Evolutionary conservation across 2,888 invertebrate genomes (phyloP).

Genomic region (Plemyria rubiginata): DNA sequence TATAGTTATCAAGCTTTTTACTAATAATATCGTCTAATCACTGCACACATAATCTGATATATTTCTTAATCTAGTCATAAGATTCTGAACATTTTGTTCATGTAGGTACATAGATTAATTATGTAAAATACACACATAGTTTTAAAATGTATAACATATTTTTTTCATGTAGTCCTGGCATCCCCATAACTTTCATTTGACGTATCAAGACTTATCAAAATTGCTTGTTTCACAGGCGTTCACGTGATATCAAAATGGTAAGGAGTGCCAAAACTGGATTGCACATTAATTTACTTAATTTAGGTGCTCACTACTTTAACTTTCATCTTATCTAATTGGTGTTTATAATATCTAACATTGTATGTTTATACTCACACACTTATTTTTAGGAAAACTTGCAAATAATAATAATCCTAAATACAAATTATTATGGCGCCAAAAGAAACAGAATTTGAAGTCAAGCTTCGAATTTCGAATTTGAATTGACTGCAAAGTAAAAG

Average conservation of each 20-base stretch:
- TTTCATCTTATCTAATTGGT: slow-evolving; percentile 17
- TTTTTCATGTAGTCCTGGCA: not conserved
- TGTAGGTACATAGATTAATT: slow-evolving; percentile 30
- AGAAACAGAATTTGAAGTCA: not conserved
- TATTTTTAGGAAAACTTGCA: not conserved
- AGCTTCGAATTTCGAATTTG: not conserved
- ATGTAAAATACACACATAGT: slow-evolving; percentile 10
- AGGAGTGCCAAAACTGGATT: not conserved
- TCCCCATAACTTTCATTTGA: not conserved
- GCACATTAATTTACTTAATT: not conserved
- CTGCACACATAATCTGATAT: slow-evolving; percentile 29
- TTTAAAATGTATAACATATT: not conserved
- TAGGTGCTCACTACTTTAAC: slow-evolving; percentile 6
- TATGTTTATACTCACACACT: not conserved
- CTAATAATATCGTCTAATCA: not conserved
- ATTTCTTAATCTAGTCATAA: slow-evolving; percentile 62
- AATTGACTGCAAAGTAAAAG: not conserved
- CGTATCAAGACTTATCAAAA: not conserved
- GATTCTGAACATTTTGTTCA: slow-evolving; percentile 50
- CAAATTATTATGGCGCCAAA: not conserved
- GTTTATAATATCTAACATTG: slow-evolving; percentile 8
- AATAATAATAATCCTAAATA: not conserved
- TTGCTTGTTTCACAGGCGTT: not conserved
- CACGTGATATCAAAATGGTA: not conserved
- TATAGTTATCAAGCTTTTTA: not conserved